Evolutionary conservation across 2,888 invertebrate genomes (phyloP).

Genomic region (Lacanobia wlatinum): DNA sequence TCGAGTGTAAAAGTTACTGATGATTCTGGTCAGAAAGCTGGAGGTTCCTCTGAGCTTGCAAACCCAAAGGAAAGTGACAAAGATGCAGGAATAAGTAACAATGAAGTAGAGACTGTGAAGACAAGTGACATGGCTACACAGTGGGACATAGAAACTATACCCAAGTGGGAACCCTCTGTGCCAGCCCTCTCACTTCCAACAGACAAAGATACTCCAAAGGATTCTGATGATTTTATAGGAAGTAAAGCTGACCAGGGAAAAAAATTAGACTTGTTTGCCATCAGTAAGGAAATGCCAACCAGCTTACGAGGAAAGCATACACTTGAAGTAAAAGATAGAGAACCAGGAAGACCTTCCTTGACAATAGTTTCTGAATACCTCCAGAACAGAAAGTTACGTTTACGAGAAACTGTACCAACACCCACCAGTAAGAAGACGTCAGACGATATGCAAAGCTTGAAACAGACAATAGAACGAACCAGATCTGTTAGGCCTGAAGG

Average conservation of each 20-base stretch:
- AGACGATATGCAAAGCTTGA: conserved; percentile 82
- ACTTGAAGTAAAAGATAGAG: conserved; percentile 66
- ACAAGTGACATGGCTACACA: conserved; percentile 84
- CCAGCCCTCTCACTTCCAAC: conserved; percentile 77
- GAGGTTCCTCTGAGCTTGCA: conserved; percentile 41
- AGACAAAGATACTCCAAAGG: conserved; percentile 75
- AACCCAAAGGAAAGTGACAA: conserved; percentile 60
- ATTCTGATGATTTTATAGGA: conserved; percentile 69
- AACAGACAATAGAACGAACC: conserved; percentile 81
- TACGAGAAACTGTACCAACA: conserved; percentile 75
- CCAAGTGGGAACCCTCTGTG: conserved; percentile 80
- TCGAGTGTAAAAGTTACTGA: conserved; percentile 62
- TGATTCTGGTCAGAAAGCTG: conserved; percentile 46
- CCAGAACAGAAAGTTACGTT: conserved; percentile 81
- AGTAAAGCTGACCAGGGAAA: conserved; percentile 77
- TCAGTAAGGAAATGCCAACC: conserved; percentile 87
- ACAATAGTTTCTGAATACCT: conserved; percentile 85
- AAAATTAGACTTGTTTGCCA: conserved; percentile 82
- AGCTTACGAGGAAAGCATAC: conserved; percentile 78
- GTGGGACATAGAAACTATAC: conserved; percentile 78
- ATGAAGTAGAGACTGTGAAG: conserved; percentile 56
- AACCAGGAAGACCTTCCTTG: conserved; percentile 75
- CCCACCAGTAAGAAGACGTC: conserved; percentile 68
- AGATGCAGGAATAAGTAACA: conserved; percentile 53
- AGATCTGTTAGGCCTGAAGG: conserved; percentile 80